phyloP scores from a whole-genome alignment of 53 echinoderm and acorn worm genomes.

The Luidia sarsii region DNA sequence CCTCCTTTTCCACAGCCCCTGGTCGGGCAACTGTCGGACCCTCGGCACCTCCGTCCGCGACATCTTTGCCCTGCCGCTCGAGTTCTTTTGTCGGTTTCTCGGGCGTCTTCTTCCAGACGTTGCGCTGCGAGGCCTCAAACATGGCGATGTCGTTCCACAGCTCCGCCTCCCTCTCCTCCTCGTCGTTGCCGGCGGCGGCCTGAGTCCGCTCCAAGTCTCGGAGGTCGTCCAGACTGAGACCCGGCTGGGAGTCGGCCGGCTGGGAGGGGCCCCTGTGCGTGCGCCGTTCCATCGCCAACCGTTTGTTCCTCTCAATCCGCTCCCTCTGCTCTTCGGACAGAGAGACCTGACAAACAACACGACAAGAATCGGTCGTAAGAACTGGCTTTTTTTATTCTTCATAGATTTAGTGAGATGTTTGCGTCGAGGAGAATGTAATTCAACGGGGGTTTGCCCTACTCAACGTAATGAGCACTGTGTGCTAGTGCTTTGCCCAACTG shows the following conservation, averaged over 20 bases:
- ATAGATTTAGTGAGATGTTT: too few relatives aligned
- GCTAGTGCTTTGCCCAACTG: too few relatives aligned
- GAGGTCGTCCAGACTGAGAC: constrained; percentile 21
- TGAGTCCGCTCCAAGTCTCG: constrained; percentile 19
- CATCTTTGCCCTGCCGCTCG: background rate
- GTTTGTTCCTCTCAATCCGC: constrained; percentile 86
- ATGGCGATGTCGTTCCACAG: constrained; percentile 56
- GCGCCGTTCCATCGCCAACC: constrained; percentile 72
- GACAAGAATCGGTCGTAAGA: background rate
- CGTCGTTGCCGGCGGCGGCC: constrained; percentile 18
- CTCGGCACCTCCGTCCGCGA: background rate
- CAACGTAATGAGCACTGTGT: too few relatives aligned
- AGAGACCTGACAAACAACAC: constrained; percentile 49
- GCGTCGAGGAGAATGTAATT: too few relatives aligned
- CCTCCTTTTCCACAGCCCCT: too few relatives aligned
- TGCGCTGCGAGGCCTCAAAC: constrained; percentile 28
- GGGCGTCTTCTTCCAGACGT: constrained; percentile 28
- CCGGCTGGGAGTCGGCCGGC: constrained; percentile 7
- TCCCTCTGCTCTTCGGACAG: constrained; percentile 82
- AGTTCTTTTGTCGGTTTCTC: background rate
- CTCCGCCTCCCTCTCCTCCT: constrained; percentile 46
- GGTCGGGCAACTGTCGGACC: too few relatives aligned
- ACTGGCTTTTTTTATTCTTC: too few relatives aligned
- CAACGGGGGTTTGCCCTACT: too few relatives aligned
- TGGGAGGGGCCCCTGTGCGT: constrained; percentile 32